Base-by-base conservation (phyloP, 2,113 vertebrate species). In the Lophius piscatorius region DNA sequence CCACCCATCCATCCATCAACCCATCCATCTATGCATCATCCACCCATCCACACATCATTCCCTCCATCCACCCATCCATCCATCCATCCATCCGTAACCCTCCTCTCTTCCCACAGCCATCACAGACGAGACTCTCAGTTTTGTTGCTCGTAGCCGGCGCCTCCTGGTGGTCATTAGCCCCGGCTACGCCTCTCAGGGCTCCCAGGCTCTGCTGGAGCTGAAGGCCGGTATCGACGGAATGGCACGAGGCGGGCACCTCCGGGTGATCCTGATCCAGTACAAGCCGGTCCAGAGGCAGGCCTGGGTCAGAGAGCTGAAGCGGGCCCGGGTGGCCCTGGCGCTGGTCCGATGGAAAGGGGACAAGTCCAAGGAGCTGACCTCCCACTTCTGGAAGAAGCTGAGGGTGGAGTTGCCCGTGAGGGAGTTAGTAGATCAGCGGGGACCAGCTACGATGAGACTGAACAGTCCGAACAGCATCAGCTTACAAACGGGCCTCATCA, bases 341-440 rank as follows among this genome's bases (percentile, higher is more conserved):
- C 86, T 96, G 77, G 92, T 98, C 71, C 95, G 91, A n/a, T 99
- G 97, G 97, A 91, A 94, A 85, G 97, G 96, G 16, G 94, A 98
- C 36, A 92, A 94, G 81, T 98, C 95, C 23, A 88, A 60, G 39
- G 93, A 93, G 29, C 92, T 94, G 13, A 90, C 89, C 33, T 93
- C 96, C 61, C 92, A 80, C 60, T 99, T 98, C 85, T 99, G 97
- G 97, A 97, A 98, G 75, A 89, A 93, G 75, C 91, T 99, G 33
- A 90, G 92, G 80, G 90, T 99, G 81, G 93, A 95, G 81, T 81
- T 99, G 44, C 94, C 96, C 14, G 76, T 95, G 47, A 92, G 90
- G 88, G 92, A 78, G 74, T 7, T 46, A 0, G 59, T 38, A 9
- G 5, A 29, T n/a, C 14, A 3, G 4, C 3, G 35, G 13, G 49